Evolutionary conservation across 2,797 vertebrate genomes (phyloP).

Genomic region (Xyrichtys novacula): DNA sequence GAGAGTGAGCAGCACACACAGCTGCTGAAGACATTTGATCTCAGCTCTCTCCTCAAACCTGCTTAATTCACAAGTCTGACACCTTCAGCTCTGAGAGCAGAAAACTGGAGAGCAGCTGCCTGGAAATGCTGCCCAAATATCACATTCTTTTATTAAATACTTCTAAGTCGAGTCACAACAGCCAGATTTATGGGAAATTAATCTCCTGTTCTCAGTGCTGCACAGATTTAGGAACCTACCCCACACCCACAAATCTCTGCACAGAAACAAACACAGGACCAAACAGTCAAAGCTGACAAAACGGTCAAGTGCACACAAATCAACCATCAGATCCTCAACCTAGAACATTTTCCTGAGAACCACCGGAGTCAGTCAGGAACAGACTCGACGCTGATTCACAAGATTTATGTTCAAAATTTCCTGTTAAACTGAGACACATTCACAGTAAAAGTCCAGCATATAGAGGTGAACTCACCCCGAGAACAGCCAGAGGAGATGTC

Average conservation of each 20-base stretch:
- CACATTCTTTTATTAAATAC: conserved; percentile 7
- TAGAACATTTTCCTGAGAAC: too few relatives aligned
- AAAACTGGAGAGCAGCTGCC: background rate
- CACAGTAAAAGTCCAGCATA: conserved; percentile 12
- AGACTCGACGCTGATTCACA: too few relatives aligned
- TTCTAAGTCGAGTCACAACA: background rate
- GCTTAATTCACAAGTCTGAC: background rate
- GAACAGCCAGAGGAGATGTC: conserved; percentile 14
- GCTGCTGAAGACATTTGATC: too few relatives aligned
- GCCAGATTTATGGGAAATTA: conserved; percentile 3
- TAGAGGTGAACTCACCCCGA: conserved; percentile 56
- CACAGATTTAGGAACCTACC: background rate
- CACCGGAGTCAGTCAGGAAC: too few relatives aligned
- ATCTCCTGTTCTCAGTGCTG: background rate
- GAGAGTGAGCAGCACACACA: too few relatives aligned
- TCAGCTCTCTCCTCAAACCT: too few relatives aligned
- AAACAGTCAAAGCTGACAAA: too few relatives aligned
- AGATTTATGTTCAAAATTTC: too few relatives aligned
- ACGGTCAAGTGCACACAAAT: too few relatives aligned
- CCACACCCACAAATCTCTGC: background rate
- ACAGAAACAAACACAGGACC: too few relatives aligned
- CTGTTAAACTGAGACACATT: background rate
- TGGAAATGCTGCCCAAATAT: background rate
- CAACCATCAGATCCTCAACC: too few relatives aligned
- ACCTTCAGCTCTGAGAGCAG: background rate